Evolutionary conservation across 2,113 vertebrate genomes (phyloP).

Genomic region (Centropus unirufus): DNA sequence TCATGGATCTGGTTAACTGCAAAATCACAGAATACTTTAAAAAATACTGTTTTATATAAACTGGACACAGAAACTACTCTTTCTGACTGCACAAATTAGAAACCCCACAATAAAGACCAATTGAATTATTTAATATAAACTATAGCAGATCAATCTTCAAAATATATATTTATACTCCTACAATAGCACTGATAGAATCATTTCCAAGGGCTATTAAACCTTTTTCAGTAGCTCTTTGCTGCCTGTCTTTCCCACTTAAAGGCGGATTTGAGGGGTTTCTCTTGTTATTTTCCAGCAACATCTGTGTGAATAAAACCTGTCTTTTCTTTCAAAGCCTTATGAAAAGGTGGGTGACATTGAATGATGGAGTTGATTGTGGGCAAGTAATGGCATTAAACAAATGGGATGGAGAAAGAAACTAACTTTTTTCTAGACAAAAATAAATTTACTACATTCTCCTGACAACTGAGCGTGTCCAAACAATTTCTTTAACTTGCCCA

Average conservation of each 20-base stretch:
- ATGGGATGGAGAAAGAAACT: not conserved
- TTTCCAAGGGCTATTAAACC: not conserved
- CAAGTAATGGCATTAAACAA: not conserved
- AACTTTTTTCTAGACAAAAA: not conserved
- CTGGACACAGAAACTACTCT: not conserved
- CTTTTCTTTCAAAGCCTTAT: not conserved
- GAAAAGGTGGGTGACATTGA: not conserved
- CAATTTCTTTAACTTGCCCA: not conserved
- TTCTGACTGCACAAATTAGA: not conserved
- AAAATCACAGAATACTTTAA: not conserved
- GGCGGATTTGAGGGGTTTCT: not conserved
- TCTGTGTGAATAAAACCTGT: not conserved
- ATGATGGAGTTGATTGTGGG: not conserved
- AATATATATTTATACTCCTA: not conserved
- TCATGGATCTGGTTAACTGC: not conserved
- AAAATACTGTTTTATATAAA: not conserved
- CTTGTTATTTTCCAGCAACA: not conserved
- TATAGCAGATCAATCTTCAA: not conserved
- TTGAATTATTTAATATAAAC: not conserved
- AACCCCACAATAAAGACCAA: not conserved
- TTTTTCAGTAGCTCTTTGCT: not conserved
- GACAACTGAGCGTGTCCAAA: not conserved
- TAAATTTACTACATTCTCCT: not conserved
- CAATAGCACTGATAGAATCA: not conserved
- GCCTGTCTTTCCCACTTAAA: not conserved